Evolutionary conservation across 2,888 invertebrate genomes (phyloP), one percentile per base, ranked within the genome.

Genomic region (Phaedon cochleariae): DNA sequence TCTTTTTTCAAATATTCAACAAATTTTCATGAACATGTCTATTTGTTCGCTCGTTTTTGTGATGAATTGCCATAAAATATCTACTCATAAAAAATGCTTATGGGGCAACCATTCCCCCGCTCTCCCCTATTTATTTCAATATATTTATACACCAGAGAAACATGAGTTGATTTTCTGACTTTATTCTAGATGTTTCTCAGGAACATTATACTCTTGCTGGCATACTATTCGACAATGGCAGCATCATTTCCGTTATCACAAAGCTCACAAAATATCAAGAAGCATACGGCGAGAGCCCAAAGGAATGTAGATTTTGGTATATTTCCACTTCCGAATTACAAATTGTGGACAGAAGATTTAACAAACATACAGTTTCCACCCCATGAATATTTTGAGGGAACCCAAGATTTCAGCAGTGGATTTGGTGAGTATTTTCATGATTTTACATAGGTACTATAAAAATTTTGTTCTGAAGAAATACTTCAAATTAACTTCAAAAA

Each of bases 361-460:
- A 20, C 34, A 10, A n/a, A 31, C 22, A 7, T 59, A 15, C 49
- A 17, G 2, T 59, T 37, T 59, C 59, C 51, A n/a, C 51, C 31
- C 0, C 12, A 17, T 21, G 20, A 46, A 37, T 21, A 41, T 4
- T 21, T 48, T 10, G 37, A 48, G 15, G 5, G 22, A 10, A 80
- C 82, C 1, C 83, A 84, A 0, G 82, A 84, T 72, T 84, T 82
- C 61, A 81, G 83, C 59, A 80, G 83, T 60, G 85, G 85, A 65
- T 78, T 84, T 48, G 81, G 84, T 84, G 60, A 52, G 15, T 18
- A 10, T 4, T 10, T 29, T 22, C 2, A 29, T 46, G 45, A n/a
- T n/a, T n/a, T n/a, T n/a, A n/a, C n/a, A n/a, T n/a, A n/a, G n/a
- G n/a, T n/a, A n/a, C n/a, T n/a, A n/a, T n/a, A n/a, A n/a, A n/a